Evolutionary conservation across 2,797 vertebrate species (phyloP), one percentile per base, ranked within the genome.

Genomic region (Spondyliosoma cantharus): DNA sequence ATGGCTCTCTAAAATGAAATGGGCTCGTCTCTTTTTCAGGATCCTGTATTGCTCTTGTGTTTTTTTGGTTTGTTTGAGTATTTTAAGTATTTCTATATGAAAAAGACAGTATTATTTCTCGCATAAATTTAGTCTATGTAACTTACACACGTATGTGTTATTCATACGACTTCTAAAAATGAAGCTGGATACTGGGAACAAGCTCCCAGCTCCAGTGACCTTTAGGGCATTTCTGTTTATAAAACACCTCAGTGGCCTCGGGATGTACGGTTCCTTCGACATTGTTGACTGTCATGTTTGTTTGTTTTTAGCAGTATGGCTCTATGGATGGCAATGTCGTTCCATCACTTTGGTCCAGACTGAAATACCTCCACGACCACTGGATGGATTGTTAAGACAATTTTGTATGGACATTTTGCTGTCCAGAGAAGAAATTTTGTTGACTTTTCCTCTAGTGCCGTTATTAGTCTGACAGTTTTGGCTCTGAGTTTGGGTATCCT

Each of bases 1-100:
- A 61, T 71, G 65, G 29, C 78, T 74, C 58, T 77, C 16, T 73
- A 57, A 20, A 68, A 37, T 12, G 11, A 78, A 0, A 27, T 16
- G 24, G 12, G 68, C 25, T 19, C 14, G 45, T 53, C 17, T 60
- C 24, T 59, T 50, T 37, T 20, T 53, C 22, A 48, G n/a, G 46
- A 6, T 62, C 16, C 5, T 9, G 7, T 25, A 37, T 43, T 25
- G 5, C 22, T 66, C 25, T 63, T 25, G 13, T 59, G 12, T 24
- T 20, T 24, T 48, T 16, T 29, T n/a, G 46, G 46, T 15, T 5
- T 13, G 7, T 37, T 57, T 16, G 2, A 22, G 19, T 3, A 56
- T 48, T 49, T 57, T 24, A 4, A n/a, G 3, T 37, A 43, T 60
- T 69, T 56, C 19, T 59, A 20, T 27, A 15, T 37, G 15, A 2